These are phyloP conservation scores for Eubasilissa regina DNA, from an alignment of 1,140 invertebrate genomes.

Conservation along the genomic window DNA sequence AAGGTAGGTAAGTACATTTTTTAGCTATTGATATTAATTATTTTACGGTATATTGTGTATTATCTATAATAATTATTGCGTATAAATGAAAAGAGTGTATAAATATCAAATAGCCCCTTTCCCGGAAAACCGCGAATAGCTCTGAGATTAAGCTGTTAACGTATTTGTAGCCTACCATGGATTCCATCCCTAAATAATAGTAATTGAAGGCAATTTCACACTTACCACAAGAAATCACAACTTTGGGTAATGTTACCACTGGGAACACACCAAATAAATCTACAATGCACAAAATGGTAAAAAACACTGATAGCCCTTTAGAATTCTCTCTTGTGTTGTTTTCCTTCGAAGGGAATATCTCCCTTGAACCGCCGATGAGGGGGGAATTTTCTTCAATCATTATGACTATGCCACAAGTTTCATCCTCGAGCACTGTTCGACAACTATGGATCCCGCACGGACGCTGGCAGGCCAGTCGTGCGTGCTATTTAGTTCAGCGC, in stretches of 20 bases:
- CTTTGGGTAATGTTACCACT: conserved; percentile 80
- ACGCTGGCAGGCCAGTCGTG: background rate
- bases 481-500: background rate
- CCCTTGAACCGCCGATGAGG: background rate
- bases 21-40: no score
- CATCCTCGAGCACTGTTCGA: background rate
- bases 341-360: background rate
- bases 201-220: no score
- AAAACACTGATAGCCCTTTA: conserved; percentile 76
- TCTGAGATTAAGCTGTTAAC: no score
- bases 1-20: no score
- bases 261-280: conserved; percentile 89
- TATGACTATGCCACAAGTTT: background rate
- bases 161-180: no score
- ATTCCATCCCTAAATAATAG: no score
- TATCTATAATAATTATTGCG: no score
- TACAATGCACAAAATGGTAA: conserved; percentile 82
- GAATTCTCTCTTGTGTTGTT: background rate
- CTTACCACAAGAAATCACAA: conserved; percentile 81
- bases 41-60: no score
- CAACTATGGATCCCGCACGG: no score
- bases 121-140: no score
- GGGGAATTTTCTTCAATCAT: conserved; percentile 15
- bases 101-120: no score
- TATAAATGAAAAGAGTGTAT: no score